Evolutionary conservation across 2,797 vertebrate genomes (phyloP).

Genomic region (Oophaga sylvatica): DNA sequence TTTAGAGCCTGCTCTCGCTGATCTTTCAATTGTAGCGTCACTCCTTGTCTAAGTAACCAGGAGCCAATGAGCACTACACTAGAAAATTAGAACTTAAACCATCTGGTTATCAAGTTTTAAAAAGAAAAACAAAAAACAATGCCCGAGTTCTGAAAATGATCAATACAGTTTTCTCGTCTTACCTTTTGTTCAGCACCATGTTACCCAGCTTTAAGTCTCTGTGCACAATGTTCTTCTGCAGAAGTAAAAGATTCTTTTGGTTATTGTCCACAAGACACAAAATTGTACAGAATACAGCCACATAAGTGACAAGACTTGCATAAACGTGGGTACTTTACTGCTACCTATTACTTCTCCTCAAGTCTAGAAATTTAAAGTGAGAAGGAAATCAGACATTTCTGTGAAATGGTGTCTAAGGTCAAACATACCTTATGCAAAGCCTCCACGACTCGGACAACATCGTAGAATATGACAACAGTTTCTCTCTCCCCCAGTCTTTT

Average conservation of each 20-base stretch:
- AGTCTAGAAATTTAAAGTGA: too few relatives aligned
- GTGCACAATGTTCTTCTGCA: constrained; percentile 98
- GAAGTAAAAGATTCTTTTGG: constrained; percentile 46
- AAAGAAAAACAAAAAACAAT: too few relatives aligned
- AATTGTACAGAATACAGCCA: background rate
- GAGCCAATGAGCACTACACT: too few relatives aligned
- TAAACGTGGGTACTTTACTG: background rate
- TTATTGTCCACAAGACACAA: background rate
- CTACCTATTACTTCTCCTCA: too few relatives aligned
- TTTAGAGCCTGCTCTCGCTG: too few relatives aligned
- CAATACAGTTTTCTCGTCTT: constrained; percentile 53
- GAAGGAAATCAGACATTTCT: too few relatives aligned
- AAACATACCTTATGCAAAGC: constrained; percentile 91
- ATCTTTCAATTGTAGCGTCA: too few relatives aligned
- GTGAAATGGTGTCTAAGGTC: background rate
- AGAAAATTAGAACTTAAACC: too few relatives aligned
- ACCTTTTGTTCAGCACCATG: constrained; percentile 99
- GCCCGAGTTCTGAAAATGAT: too few relatives aligned
- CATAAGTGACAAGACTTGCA: background rate
- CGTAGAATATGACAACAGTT: constrained; percentile 97
- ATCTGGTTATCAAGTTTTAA: too few relatives aligned
- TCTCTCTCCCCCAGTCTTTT: constrained; percentile 95
- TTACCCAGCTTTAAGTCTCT: constrained; percentile 99
- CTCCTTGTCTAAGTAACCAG: too few relatives aligned
- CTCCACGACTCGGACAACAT: constrained; percentile 97